Conservation (phyloP, 2,888 invertebrate genomes). For the Lasioglossum marginatum region DNA sequence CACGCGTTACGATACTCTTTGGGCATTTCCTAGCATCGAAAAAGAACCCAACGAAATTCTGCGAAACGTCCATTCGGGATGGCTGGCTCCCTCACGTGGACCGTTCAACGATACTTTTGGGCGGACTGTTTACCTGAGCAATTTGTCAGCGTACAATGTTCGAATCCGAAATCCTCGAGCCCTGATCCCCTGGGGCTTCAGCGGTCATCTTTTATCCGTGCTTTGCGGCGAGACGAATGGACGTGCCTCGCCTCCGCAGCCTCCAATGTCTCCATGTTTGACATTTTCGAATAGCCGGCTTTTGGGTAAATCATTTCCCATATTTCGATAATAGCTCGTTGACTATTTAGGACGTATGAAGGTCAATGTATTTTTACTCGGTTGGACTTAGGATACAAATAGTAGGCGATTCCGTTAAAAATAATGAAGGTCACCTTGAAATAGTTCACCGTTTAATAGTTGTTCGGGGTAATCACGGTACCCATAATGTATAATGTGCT, state of each 20-base stretch:
- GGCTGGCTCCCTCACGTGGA: slow-evolving; percentile 1
- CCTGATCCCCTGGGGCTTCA: slow-evolving; percentile 36
- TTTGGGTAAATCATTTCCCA: too few species aligned
- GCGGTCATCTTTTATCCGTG: slow-evolving; percentile 64
- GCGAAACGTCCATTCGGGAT: slow-evolving; percentile 17
- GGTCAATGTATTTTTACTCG: too few species aligned
- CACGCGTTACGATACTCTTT: too few species aligned
- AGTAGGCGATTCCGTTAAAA: too few species aligned
- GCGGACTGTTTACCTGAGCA: slow-evolving; percentile 82
- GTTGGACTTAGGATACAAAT: too few species aligned
- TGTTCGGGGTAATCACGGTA: too few species aligned
- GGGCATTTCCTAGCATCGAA: neutral
- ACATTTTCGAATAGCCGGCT: neutral
- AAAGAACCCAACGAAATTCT: slow-evolving; percentile 23
- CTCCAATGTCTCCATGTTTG: neutral
- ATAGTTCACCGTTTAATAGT: too few species aligned
- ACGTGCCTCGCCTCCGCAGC: neutral
- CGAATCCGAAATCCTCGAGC: slow-evolving; percentile 66
- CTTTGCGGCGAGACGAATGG: slow-evolving; percentile 41
- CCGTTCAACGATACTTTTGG: slow-evolving; percentile 65
- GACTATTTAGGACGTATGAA: too few species aligned
- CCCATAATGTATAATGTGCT: neutral
- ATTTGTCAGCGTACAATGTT: slow-evolving; percentile 80
- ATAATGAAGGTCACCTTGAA: too few species aligned
- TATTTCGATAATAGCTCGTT: too few species aligned